Evolutionary conservation across 2,888 invertebrate genomes (phyloP).

Genomic region (Coecobrya sp.): DNA sequence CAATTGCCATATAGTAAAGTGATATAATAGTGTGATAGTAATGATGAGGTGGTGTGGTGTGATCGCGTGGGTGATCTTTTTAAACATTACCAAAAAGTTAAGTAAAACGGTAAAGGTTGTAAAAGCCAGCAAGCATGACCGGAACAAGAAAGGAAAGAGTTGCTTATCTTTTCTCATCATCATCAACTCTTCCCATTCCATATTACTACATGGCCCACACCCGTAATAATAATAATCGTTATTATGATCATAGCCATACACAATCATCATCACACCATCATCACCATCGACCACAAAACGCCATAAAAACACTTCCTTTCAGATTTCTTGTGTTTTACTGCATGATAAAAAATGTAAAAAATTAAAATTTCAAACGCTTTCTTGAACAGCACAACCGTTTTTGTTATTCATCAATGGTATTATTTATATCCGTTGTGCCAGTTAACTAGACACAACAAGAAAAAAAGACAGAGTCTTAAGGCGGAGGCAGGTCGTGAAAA

Average conservation of each 20-base stretch:
- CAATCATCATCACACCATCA: constrained; percentile 6
- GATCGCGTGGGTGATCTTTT: constrained; percentile 63
- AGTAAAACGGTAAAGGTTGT: constrained; percentile 53
- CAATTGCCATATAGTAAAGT: neutral
- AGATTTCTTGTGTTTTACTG: constrained; percentile 14
- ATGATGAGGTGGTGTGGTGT: neutral
- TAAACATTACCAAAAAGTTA: constrained; percentile 19
- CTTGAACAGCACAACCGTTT: constrained; percentile 27
- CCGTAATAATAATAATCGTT: constrained; percentile 54
- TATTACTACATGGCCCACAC: constrained; percentile 3
- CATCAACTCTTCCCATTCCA: neutral
- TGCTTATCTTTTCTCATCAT: constrained; percentile 15
- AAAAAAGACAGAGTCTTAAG: neutral
- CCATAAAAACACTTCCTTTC: constrained; percentile 44
- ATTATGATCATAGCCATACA: constrained; percentile 30
- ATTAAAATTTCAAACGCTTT: neutral
- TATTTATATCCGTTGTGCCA: constrained; percentile 15
- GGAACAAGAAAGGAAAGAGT: constrained; percentile 60
- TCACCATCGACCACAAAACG: constrained; percentile 51
- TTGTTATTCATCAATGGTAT: constrained; percentile 19
- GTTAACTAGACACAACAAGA: constrained; percentile 55
- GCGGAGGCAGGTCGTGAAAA: constrained; percentile 19
- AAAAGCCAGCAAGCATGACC: constrained; percentile 71
- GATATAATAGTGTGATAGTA: neutral
- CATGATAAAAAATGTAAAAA: constrained; percentile 22